phyloP scores from a whole-genome alignment of 2,113 vertebrate genomes.

The Notarius lentiginosus region DNA sequence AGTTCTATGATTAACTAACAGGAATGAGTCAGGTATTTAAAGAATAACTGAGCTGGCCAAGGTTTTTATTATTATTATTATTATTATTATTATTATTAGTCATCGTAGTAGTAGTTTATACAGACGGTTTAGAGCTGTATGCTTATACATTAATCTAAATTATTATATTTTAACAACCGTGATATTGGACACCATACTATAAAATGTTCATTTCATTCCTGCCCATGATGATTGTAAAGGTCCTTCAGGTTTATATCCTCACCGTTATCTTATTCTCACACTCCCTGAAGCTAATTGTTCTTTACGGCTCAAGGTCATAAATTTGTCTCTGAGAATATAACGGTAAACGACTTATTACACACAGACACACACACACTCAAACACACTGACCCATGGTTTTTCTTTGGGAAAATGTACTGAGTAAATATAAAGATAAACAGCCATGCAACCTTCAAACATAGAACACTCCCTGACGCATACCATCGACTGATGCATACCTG shows the following conservation, averaged over 20 bases:
- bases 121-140: neutral
- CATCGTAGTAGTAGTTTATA: neutral
- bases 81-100: neutral
- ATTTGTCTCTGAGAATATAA: constrained; percentile 3
- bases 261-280: neutral
- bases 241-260: neutral
- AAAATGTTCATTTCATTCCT: neutral
- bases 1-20: neutral
- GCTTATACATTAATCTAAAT: neutral
- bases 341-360: neutral
- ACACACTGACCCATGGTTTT: neutral
- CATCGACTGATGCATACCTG: neutral
- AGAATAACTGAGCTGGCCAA: neutral
- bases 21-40: neutral
- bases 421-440: neutral
- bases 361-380: constrained; percentile 1
- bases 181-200: neutral
- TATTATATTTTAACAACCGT: neutral
- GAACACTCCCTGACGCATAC: constrained; percentile 22
- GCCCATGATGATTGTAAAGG: neutral
- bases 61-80: neutral
- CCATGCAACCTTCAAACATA: neutral
- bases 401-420: neutral
- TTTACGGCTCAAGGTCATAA: constrained; percentile 40
- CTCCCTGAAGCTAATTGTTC: neutral